phyloP scores from a whole-genome alignment of 2,113 vertebrate genomes.

The Isichthys henryi region DNA sequence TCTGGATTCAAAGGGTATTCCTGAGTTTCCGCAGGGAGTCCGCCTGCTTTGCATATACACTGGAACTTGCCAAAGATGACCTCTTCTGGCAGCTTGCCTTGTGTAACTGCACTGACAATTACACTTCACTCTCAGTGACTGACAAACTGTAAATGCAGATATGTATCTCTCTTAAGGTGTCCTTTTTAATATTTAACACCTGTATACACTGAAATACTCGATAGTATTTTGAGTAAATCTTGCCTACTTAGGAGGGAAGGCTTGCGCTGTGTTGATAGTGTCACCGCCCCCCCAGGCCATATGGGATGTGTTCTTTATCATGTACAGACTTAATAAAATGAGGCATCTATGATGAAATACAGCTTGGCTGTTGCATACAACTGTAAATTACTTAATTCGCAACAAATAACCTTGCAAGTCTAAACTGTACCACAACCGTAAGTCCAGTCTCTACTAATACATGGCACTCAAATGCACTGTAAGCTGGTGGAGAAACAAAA shows the following conservation, averaged over 20 bases:
- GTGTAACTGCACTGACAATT: not conserved
- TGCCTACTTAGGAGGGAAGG: not conserved
- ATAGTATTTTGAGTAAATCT: not conserved
- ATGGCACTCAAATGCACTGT: not conserved
- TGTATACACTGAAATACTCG: not conserved
- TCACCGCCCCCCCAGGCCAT: not conserved
- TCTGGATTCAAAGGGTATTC: not conserved
- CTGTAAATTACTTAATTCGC: not conserved
- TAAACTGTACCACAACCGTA: not conserved
- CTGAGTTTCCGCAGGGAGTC: not conserved
- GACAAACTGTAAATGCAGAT: slow-evolving; percentile 4
- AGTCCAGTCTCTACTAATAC: not conserved
- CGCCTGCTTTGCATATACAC: not conserved
- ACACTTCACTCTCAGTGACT: not conserved
- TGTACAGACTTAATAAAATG: not conserved
- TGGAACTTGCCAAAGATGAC: not conserved
- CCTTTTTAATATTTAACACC: not conserved
- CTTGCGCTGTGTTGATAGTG: not conserved
- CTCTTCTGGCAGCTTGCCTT: not conserved
- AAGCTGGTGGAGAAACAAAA: not conserved
- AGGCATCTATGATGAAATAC: not conserved
- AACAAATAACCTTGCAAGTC: not conserved
- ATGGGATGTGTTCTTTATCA: not conserved
- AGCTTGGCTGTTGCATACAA: not conserved
- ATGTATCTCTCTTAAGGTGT: not conserved